phyloP scores from a whole-genome alignment of 1,140 invertebrate species.

The Psilanteris sp. region DNA sequence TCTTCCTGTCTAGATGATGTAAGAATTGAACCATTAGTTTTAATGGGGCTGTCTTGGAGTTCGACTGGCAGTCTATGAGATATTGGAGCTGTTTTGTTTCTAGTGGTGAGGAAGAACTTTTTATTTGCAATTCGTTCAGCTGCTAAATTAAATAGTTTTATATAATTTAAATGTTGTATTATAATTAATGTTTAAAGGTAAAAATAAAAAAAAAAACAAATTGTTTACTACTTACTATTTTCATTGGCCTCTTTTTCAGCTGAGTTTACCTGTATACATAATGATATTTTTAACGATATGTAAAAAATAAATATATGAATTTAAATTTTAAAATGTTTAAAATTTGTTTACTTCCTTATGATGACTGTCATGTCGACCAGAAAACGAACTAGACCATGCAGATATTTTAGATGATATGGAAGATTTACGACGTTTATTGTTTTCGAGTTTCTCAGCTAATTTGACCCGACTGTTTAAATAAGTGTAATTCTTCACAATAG shows the following conservation, averaged over 20 bases:
- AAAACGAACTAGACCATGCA: constrained; percentile 50
- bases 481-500: constrained; percentile 72
- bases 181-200: no score
- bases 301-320: no score
- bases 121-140: constrained; percentile 21
- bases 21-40: constrained; percentile 3
- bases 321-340: no score
- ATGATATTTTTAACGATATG: no score
- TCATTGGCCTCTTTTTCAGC: constrained; percentile 28
- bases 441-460: constrained; percentile 54
- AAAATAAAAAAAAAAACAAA: no score
- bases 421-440: constrained; percentile 58
- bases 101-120: constrained; percentile 48
- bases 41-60: neutral
- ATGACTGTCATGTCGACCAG: constrained; percentile 26
- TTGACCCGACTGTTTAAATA: constrained; percentile 69
- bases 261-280: constrained; percentile 51
- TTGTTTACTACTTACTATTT: no score
- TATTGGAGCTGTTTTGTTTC: constrained; percentile 53
- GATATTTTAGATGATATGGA: constrained; percentile 54
- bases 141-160: constrained; percentile 12
- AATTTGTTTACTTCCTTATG: constrained; percentile 52
- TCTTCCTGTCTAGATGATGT: constrained; percentile 31
- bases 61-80: constrained; percentile 18
- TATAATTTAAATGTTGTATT: no score